These are phyloP conservation scores for Halcyon chelicuti DNA, from an alignment of 2,797 vertebrate genomes.

Conservation along the genomic window DNA sequence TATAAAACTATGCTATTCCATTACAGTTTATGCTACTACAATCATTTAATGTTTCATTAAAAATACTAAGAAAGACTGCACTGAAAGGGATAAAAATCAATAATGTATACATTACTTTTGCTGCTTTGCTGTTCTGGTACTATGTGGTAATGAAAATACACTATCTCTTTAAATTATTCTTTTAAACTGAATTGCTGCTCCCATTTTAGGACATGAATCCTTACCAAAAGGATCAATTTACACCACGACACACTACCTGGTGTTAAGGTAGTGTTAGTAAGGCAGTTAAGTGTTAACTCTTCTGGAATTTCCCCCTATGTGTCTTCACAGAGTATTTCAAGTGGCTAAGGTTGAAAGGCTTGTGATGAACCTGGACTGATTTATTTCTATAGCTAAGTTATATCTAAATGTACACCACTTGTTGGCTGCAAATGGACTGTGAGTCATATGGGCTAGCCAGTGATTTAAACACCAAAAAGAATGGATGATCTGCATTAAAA, in stretches of 20 bases:
- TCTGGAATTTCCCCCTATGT: background rate
- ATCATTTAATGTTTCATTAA: conserved; percentile 51
- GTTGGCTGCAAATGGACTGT: background rate
- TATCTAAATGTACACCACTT: background rate
- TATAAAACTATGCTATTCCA: conserved; percentile 27
- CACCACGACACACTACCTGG: background rate
- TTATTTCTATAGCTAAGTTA: background rate
- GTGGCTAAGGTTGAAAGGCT: background rate
- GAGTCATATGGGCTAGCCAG: too few relatives aligned
- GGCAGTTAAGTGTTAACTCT: background rate
- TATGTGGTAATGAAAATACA: background rate
- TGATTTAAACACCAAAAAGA: background rate
- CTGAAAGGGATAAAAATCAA: conserved; percentile 38
- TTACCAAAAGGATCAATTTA: background rate
- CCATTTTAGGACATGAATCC: background rate
- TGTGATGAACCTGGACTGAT: background rate
- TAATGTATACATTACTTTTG: background rate
- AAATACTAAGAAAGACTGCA: background rate
- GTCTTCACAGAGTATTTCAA: background rate
- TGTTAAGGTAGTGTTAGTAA: background rate
- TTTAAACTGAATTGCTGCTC: background rate
- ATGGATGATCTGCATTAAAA: background rate
- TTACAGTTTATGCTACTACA: conserved; percentile 26
- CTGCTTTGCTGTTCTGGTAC: background rate
- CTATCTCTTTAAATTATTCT: background rate